Base-by-base conservation (phyloP, 2,888 invertebrate species). In the Exocentrus adspersus region DNA sequence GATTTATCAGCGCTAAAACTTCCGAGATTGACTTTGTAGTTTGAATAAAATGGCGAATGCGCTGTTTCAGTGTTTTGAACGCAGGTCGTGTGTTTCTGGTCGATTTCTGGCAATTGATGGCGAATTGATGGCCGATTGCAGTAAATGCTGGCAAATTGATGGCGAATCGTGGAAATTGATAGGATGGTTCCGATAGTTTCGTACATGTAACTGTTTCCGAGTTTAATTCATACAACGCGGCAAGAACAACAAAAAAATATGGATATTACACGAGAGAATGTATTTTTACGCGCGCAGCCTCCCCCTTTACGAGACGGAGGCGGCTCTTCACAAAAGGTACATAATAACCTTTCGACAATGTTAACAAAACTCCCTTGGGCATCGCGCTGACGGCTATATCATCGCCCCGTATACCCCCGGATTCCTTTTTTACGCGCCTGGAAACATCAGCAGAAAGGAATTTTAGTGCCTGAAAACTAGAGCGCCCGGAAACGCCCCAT, bases 401-500 rank as follows among this genome's bases (percentile, higher is more conserved):
- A 68, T 62, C 64, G 24, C 12, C 37, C n/a, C n/a, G n/a, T n/a
- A 54, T 62, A 63, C 65, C 59, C 52, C 57, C 52, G 54, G 53
- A 63, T 64, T 65, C 56, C 60, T 58, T 68, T 68, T 68, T 68
- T 65, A 68, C 59, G 68, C 51, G 58, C 50, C n/a, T 59, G 59
- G 48, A 64, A 66, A 61, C 65, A 65, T 68, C 68, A 68, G 66
- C 68, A 57, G 45, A 68, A 66, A 64, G 65, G 62, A 62, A 62
- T 68, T 68, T 65, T 65, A 65, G 37, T 68, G 60, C 52, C 56
- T 59, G 64, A 53, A 64, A 64, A 68, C 62, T 68, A 50, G 62
- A 62, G 56, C 62, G 48, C 56, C 50, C 37, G 56, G 56, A 62
- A 62, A 46, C 62, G 48, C 56, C 50, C 19, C 53, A 56, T 28